These are phyloP conservation scores for Lutjanus argentimaculatus DNA, from an alignment of 2,797 vertebrate species.

Conservation along the genomic window DNA sequence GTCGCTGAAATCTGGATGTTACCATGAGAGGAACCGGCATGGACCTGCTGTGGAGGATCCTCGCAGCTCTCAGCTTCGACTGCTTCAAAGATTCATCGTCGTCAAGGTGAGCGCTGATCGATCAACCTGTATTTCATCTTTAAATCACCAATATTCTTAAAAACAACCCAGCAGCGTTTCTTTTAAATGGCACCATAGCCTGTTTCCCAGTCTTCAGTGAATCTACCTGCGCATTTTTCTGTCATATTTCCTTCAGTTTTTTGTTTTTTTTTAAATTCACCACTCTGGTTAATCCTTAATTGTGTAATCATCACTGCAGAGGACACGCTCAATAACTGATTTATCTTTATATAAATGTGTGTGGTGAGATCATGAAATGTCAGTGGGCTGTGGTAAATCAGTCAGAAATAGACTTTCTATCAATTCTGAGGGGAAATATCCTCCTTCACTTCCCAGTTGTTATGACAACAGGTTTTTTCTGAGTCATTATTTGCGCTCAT, in stretches of 20 bases:
- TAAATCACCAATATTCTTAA: no score
- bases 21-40: conserved; percentile 80
- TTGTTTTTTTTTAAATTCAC: background rate
- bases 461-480: conserved; percentile 76
- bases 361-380: background rate
- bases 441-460: conserved; percentile 63
- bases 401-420: background rate
- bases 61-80: conserved; percentile 84
- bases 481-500: conserved; percentile 34
- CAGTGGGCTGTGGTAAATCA: background rate
- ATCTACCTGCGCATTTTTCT: background rate
- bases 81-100: conserved; percentile 84
- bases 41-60: conserved; percentile 87
- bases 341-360: no score
- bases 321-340: no score
- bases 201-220: background rate
- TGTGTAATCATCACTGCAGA: background rate
- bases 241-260: no score
- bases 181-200: no score
- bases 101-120: conserved; percentile 78
- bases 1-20: conserved; percentile 32
- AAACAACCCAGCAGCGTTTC: no score
- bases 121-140: background rate
- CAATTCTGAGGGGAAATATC: conserved; percentile 3
- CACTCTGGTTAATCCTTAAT: conserved; percentile 1